Percentiles rank a stretch among this genome's conserved stretches.
These are phyloP conservation scores for Drosophila mulleri DNA, from an alignment of 2,888 invertebrate genomes.

Conservation along the genomic window DNA sequence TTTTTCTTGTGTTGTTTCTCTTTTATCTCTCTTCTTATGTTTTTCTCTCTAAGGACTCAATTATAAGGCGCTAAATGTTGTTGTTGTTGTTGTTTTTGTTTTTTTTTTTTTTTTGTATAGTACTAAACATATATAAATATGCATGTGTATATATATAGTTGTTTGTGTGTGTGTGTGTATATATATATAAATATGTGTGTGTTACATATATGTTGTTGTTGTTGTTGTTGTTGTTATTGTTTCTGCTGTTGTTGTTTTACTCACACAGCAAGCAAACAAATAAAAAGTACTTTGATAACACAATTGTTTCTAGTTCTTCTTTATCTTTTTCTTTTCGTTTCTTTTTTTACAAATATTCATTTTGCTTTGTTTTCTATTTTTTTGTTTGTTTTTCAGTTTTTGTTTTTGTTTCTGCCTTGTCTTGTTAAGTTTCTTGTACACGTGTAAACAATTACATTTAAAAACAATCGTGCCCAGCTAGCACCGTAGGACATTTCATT, in stretches of 20 bases:
- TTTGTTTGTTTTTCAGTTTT: conserved; percentile 7
- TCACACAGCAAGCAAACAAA: conserved; percentile 37
- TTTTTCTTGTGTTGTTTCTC: conserved; percentile 20
- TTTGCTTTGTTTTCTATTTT: background rate
- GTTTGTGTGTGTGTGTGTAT: conserved; percentile 17
- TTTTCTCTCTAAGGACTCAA: conserved; percentile 68
- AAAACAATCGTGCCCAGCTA: conserved; percentile 47
- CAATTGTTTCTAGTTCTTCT: background rate
- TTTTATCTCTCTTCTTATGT: conserved; percentile 4
- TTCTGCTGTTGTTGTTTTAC: conserved; percentile 10
- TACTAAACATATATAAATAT: conserved; percentile 19
- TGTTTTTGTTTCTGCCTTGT: conserved; percentile 1
- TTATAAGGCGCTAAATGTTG: conserved; percentile 70
- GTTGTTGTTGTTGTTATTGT: conserved; percentile 27
- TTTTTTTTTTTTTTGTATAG: background rate
- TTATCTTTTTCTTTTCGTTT: conserved; percentile 7
- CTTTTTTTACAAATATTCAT: conserved; percentile 19
- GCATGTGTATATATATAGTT: conserved; percentile 15
- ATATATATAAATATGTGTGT: conserved; percentile 29
- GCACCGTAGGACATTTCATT: conserved; percentile 40
- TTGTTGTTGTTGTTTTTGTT: conserved; percentile 8
- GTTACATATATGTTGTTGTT: conserved; percentile 27
- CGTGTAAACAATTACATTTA: conserved; percentile 37
- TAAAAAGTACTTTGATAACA: conserved; percentile 25
- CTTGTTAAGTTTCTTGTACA: conserved; percentile 33